Conservation (phyloP, 2,797 vertebrate species). For the Acanthurus tractus region DNA sequence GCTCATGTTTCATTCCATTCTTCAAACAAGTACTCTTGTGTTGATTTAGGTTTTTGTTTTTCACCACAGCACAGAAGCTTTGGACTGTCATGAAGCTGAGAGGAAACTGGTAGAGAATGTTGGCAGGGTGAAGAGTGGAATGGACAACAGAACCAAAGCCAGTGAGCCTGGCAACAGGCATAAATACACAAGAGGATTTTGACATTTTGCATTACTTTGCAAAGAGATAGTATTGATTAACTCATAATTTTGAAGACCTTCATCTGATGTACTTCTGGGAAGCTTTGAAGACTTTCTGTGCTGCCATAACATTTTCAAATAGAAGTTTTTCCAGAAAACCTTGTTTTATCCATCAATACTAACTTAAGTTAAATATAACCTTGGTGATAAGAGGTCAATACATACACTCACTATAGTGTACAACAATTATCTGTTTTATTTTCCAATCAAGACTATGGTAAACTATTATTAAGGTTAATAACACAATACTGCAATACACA, state of each 20-base stretch:
- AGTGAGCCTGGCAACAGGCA: no score
- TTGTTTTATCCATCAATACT: conserved; percentile 1
- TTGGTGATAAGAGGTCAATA: background rate
- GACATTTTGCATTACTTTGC: no score
- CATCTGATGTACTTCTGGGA: conserved; percentile 3
- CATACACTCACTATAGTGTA: background rate
- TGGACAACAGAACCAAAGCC: no score
- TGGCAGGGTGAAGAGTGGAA: no score
- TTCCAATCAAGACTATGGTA: no score
- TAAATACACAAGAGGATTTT: no score
- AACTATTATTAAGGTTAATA: background rate
- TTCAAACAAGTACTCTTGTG: no score
- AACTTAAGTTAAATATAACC: background rate
- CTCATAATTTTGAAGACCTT: conserved; percentile 1
- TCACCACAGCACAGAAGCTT: no score
- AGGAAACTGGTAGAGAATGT: no score
- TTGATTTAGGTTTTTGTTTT: no score
- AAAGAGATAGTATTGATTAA: background rate
- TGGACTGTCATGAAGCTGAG: no score
- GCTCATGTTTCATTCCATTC: no score
- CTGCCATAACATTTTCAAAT: background rate
- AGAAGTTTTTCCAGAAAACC: conserved; percentile 15
- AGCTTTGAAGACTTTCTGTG: background rate
- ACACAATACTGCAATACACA: background rate
- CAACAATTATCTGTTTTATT: background rate